Evolutionary conservation across 2,888 invertebrate species (phyloP), one percentile per base, ranked within the genome.

Genomic region (Drosophila nigricruria): DNA sequence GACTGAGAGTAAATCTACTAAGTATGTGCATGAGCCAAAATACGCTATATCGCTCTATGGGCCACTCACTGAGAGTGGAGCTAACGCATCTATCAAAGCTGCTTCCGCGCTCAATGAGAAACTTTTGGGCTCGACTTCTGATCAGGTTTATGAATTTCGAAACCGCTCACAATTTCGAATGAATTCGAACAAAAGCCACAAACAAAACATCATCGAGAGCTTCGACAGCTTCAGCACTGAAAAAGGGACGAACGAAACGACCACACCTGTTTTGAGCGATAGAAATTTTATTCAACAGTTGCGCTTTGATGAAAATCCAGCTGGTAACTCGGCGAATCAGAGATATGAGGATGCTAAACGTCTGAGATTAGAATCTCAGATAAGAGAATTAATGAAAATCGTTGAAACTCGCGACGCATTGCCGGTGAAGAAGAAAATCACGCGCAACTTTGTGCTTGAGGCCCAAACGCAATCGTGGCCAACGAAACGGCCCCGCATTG

Each of bases 391-490:
- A 30, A 50, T 66, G 62, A 23, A 52, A 6, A 0, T 36, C 3
- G 65, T 59, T 0, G 52, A 43, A 49, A 45, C 42, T 1, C 49
- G 59, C 3, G 42, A 61, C 9, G 25, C 56, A 2, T 2, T 38
- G 1, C 32, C 20, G 16, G 16, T 8, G 1, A 30, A 47, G 14
- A 38, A 54, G 30, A 34, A 38, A 12, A 9, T 34, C 0, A 23
- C 43, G 25, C 66, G 67, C 18, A 20, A 68, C 27, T 75, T 79
- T 56, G 12, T 79, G 2, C 18, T 18, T 4, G 76, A 77, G 20
- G 66, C 52, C 10, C 53, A 27, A 20, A 32, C 10, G 0, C 40
- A 43, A 10, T 0, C 20, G 9, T 73, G 67, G 73, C 8, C 14
- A 6, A 36, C 70, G 0, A 60, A 54, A 12, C 47, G 5, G 4